Base-by-base conservation (phyloP, 2,113 vertebrate genomes). In the Felis chaus region DNA sequence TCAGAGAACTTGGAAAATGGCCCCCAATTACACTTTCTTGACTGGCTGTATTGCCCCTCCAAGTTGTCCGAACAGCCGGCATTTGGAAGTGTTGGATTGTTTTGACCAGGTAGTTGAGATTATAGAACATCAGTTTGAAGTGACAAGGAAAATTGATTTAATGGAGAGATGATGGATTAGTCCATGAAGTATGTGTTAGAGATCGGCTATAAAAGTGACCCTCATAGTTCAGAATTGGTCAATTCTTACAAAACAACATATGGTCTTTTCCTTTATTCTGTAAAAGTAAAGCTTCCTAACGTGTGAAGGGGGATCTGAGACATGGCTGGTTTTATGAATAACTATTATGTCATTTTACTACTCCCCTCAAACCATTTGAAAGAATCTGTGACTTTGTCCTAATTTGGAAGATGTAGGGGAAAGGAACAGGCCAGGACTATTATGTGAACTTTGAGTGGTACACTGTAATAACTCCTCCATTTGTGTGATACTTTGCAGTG, bases 321-420 rank as follows among this genome's bases (percentile, higher is more conserved):
- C 50, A n/a, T 27, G 50, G 50, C 2, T 55, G 50, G 57, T 94
- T 87, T 95, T 29, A 83, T 83, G 69, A 93, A 57, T 48, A 92
- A 55, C 41, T 41, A 21, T 83, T 76, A 82, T 11, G 36, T 89
- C 79, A 66, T 96, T 90, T 71, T n/a, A 65, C 68, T 92, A 8
- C 76, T 48, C 66, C 68, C 16, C 45, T 79, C 68, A 79, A 36
- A 73, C 55, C 36, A 39, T 91, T 96, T 76, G n/a, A 73, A 94
- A 89, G 55, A 45, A n/a, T 71, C 73, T 83, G 18, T 65, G 94
- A 83, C 63, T 92, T 95, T 93, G 68, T 73, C 78, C 92, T 92
- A 16, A 89, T 94, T 92, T 50, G 36, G 83, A 91, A 93, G 66
- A 73, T 93, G 68, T 36, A 33, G n/a, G n/a, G 94, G 4, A 7